A percentile compares a stretch with the other conserved stretches of the same genome.
phyloP scores from a whole-genome alignment of 2,888 invertebrate genomes.

The Megamerina dolium region DNA sequence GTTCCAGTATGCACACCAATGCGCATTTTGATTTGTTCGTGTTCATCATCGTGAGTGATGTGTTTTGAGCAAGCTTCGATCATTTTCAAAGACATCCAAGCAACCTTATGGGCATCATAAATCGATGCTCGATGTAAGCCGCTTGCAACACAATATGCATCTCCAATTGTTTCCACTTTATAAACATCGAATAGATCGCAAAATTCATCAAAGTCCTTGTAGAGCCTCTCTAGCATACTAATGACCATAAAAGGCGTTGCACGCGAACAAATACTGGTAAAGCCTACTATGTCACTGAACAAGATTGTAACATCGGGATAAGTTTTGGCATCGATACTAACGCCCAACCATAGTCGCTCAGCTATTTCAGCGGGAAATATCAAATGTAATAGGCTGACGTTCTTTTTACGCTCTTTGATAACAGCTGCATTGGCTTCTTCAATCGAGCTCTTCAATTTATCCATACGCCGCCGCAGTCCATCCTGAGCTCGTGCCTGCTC shows the following conservation, averaged over 20 bases:
- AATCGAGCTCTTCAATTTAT: slow-evolving; percentile 87
- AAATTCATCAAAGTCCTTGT: slow-evolving; percentile 87
- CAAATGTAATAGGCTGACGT: slow-evolving; percentile 85
- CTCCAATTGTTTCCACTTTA: slow-evolving; percentile 96
- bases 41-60: slow-evolving; percentile 74
- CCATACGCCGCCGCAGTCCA: slow-evolving; percentile 84
- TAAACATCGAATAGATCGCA: slow-evolving; percentile 92
- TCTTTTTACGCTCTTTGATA: slow-evolving; percentile 88
- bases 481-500: slow-evolving; percentile 95
- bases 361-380: slow-evolving; percentile 95
- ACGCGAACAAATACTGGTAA: slow-evolving; percentile 91
- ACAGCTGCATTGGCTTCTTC: slow-evolving; percentile 90
- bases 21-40: slow-evolving; percentile 58
- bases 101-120: slow-evolving; percentile 89
- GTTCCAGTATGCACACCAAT: slow-evolving; percentile 92
- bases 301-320: slow-evolving; percentile 92
- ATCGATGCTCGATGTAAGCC: slow-evolving; percentile 80
- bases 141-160: slow-evolving; percentile 93
- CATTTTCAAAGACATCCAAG: slow-evolving; percentile 96
- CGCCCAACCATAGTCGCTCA: slow-evolving; percentile 86
- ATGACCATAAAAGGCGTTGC: slow-evolving; percentile 95
- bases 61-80: slow-evolving; percentile 83
- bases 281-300: slow-evolving; percentile 94
- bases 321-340: slow-evolving; percentile 86
- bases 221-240: slow-evolving; percentile 86